Percentiles rank a stretch among this genome's conserved stretches.
phyloP scores from a whole-genome alignment of 2,113 vertebrate species.

The Microtus richardsoni region DNA sequence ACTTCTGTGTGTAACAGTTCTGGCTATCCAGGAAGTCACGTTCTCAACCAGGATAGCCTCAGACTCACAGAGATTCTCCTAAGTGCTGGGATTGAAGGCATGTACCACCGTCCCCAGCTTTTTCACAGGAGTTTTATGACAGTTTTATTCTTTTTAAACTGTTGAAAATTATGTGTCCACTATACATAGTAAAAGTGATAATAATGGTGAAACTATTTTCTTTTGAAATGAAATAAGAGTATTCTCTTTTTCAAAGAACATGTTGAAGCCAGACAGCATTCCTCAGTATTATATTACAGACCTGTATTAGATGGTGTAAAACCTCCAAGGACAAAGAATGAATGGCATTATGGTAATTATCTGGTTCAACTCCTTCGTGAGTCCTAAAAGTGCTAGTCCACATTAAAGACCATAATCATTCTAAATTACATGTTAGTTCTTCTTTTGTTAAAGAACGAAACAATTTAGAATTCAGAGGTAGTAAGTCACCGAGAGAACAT shows the following conservation, averaged over 20 bases:
- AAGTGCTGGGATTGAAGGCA: neutral
- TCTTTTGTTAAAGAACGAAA: neutral
- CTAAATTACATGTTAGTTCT: neutral
- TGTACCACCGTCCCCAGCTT: neutral
- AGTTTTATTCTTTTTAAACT: neutral
- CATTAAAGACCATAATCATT: constrained; percentile 27
- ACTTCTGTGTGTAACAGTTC: neutral
- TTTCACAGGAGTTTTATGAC: neutral
- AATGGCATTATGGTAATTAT: constrained; percentile 6
- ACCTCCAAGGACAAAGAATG: neutral
- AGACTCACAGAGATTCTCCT: neutral
- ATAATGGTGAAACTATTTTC: neutral
- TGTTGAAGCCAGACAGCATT: neutral
- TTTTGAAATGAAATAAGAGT: constrained; percentile 29
- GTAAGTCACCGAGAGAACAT: constrained; percentile 15
- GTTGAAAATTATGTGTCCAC: neutral
- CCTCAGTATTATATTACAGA: neutral
- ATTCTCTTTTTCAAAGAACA: neutral
- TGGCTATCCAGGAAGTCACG: neutral
- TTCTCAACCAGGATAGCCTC: neutral
- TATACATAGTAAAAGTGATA: neutral
- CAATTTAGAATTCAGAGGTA: constrained; percentile 12
- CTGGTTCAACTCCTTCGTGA: neutral
- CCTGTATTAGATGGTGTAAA: neutral
- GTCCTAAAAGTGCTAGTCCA: constrained; percentile 20